Conservation (phyloP, 2,113 vertebrate species). For the Calidris pugnax region DNA sequence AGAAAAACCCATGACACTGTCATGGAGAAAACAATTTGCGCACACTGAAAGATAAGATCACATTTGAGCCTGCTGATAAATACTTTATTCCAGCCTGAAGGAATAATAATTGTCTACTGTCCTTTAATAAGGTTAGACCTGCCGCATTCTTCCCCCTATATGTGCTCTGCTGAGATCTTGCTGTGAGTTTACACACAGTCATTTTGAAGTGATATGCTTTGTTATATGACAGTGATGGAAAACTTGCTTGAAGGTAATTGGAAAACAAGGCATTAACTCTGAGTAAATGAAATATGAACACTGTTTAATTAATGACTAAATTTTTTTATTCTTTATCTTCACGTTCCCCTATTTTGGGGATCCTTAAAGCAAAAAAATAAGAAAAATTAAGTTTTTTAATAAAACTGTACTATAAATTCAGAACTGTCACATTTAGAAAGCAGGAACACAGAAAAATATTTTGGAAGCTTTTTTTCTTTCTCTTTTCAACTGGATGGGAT, state of each 20-base stretch:
- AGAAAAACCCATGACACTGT: not conserved
- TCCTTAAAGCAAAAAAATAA: not conserved
- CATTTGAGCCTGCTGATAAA: not conserved
- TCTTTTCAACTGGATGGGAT: not conserved
- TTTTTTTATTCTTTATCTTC: not conserved
- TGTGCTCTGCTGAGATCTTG: not conserved
- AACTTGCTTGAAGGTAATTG: not conserved
- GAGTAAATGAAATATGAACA: not conserved
- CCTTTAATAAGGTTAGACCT: not conserved
- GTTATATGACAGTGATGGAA: not conserved
- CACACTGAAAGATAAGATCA: not conserved
- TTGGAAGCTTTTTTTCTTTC: not conserved
- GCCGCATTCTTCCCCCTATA: not conserved
- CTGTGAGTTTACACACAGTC: not conserved
- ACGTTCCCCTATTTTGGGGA: not conserved
- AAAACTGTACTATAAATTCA: not conserved
- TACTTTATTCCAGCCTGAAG: not conserved
- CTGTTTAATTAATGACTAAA: not conserved
- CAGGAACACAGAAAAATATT: not conserved
- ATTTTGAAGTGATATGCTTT: not conserved
- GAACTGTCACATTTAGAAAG: not conserved
- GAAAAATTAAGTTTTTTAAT: not conserved
- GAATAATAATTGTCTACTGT: not conserved
- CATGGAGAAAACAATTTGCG: not conserved
- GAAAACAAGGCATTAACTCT: not conserved